These are phyloP conservation scores for Ditula angustiorana DNA, from an alignment of 2,888 invertebrate genomes.

Conservation along the genomic window DNA sequence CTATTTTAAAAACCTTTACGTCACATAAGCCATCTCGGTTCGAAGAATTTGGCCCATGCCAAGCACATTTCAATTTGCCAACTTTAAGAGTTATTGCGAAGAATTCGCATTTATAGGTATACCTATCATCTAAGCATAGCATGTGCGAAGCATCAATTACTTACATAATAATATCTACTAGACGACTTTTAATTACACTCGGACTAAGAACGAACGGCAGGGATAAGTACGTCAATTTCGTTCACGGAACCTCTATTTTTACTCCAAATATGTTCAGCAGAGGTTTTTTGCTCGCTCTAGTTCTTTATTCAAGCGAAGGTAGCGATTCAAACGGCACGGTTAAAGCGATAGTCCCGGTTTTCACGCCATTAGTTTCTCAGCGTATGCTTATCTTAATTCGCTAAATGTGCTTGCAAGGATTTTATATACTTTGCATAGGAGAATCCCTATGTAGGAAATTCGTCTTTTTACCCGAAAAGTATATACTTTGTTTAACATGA, in stretches of 20 bases:
- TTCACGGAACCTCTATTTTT: not conserved
- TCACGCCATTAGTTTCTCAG: constrained; percentile 68
- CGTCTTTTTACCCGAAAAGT: not conserved
- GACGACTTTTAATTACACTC: no score
- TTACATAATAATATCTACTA: no score
- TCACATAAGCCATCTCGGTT: no score
- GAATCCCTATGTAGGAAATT: not conserved
- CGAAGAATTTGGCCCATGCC: no score
- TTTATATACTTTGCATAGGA: constrained; percentile 34
- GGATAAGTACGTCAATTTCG: not conserved
- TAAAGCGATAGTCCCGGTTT: constrained; percentile 60
- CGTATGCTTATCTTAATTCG: constrained; percentile 62
- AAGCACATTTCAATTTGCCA: no score
- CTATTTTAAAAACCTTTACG: no score
- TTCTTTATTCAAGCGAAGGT: constrained; percentile 58
- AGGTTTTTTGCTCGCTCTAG: constrained; percentile 14
- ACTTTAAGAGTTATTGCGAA: no score
- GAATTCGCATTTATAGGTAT: no score
- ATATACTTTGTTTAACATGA: not conserved
- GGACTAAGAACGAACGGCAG: no score
- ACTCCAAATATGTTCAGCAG: not conserved
- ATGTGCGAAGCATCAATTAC: no score
- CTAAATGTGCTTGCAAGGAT: constrained; percentile 51
- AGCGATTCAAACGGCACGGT: constrained; percentile 54
- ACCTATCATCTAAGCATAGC: no score